A percentile compares a stretch with the other conserved stretches of the same genome.
Conservation (phyloP, 2,888 invertebrate species). For the Drosophila anceps region DNA sequence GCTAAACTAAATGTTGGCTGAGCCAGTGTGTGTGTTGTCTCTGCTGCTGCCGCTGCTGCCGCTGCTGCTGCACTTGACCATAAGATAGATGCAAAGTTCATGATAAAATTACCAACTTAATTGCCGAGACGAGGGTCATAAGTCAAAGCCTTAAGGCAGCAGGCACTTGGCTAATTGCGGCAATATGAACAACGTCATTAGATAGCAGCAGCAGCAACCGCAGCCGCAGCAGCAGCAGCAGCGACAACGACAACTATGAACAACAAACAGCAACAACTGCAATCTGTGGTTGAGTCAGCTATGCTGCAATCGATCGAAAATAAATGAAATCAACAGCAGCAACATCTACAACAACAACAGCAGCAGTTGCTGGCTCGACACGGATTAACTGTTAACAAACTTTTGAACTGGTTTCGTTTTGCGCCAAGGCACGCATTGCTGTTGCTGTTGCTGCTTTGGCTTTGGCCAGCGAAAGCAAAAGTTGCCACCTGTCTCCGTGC, state of each 20-base stretch:
- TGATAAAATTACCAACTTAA: slow-evolving; percentile 79
- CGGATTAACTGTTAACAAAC: slow-evolving; percentile 59
- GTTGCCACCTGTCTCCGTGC: slow-evolving; percentile 70
- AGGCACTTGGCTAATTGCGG: slow-evolving; percentile 58
- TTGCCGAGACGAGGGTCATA: slow-evolving; percentile 64
- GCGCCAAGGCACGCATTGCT: slow-evolving; percentile 14
- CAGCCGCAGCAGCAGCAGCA: slow-evolving; percentile 19
- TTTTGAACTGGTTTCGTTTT: slow-evolving; percentile 74
- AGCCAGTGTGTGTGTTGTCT: slow-evolving; percentile 17
- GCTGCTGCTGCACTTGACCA: slow-evolving; percentile 61
- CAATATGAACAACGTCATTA: slow-evolving; percentile 53
- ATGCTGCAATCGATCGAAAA: slow-evolving; percentile 70
- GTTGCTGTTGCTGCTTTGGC: slow-evolving; percentile 18
- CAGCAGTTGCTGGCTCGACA: slow-evolving; percentile 1
- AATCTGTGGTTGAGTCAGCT: slow-evolving; percentile 57
- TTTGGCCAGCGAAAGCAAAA: slow-evolving; percentile 77
- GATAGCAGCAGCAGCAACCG: slow-evolving; percentile 3
- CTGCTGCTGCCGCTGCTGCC: neutral
- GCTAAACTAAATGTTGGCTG: slow-evolving; percentile 42
- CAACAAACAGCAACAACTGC: slow-evolving; percentile 18
- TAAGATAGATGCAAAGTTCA: slow-evolving; percentile 70
- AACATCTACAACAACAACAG: slow-evolving; percentile 10
- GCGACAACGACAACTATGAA: slow-evolving; percentile 13
- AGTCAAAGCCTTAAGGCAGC: slow-evolving; percentile 49
- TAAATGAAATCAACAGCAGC: slow-evolving; percentile 23